Base-by-base conservation (phyloP, 2,113 vertebrate species). In the Crotalus tigris region DNA sequence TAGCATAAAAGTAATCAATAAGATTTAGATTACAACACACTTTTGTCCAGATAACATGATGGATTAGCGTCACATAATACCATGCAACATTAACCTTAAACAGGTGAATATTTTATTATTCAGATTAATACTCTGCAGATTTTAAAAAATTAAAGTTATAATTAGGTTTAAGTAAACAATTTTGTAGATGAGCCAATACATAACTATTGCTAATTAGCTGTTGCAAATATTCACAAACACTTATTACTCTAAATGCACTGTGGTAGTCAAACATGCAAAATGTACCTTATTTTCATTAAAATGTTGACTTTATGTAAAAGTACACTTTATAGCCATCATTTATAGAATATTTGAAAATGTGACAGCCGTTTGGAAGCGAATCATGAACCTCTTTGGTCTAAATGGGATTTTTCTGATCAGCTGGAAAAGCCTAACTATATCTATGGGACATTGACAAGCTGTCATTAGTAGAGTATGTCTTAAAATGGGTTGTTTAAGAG, bases 241-340 rank as follows among this genome's bases (percentile, higher is more conserved):
- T 95, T 96, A 86, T 93, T 89, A 87, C 46, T 88, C 17, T 88
- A 88, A 91, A 51, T 91, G 94, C 53, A 93, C 92, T 39, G 12
- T 94, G 93, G 92, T 88, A 95, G 94, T 95, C 95, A 91, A 54
- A 94, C 95, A 96, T 93, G 91, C 33, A 81, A 93, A 9, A 0
- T 3, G 2, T 89, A 92, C 87, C 93, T 57, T 69, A 44, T 85
- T 53, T 51, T 91, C 46, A 54, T 21, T 39, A 53, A n/a, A 54
- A 81, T 26, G 19, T 85, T 55, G n/a, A 81, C 12, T 46, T 33
- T 15, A 39, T 24, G 12, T 44, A 57, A 85, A 85, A 15, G 29
- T 26, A 64, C 7, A 46, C 51, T 53, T 53, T n/a, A 53, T 54
- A 91, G 5, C 6, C 1, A 12, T 55, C 29, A 3, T 69, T 69